phyloP scores from a whole-genome alignment of 2,113 vertebrate genomes.

The human region GRCh38 chr7:16269501-16270000 shows the following conservation, averaged over 20 bases:
- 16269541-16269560: not conserved
- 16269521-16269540: not conserved
- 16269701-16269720: not conserved
- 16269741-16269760: not conserved
- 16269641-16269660: not conserved
- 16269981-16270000: constrained; percentile 21
- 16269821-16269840: not conserved
- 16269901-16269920: not conserved
- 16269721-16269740: not conserved
- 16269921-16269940: not conserved
- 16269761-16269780: not conserved
- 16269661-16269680: not conserved
- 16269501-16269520: not conserved
- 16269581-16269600: not conserved
- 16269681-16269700: not conserved
- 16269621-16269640: not conserved
- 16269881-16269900: not conserved
- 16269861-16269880: not conserved
- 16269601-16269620: not conserved
- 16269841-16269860: not conserved
- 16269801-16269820: not conserved
- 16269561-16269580: not conserved
- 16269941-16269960: not conserved
- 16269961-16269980: not conserved
- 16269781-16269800: not conserved